Percentiles rank a stretch among this genome's conserved stretches.
Conservation (phyloP, 2,113 vertebrate species). For the Pycnonotus jocosus region DNA sequence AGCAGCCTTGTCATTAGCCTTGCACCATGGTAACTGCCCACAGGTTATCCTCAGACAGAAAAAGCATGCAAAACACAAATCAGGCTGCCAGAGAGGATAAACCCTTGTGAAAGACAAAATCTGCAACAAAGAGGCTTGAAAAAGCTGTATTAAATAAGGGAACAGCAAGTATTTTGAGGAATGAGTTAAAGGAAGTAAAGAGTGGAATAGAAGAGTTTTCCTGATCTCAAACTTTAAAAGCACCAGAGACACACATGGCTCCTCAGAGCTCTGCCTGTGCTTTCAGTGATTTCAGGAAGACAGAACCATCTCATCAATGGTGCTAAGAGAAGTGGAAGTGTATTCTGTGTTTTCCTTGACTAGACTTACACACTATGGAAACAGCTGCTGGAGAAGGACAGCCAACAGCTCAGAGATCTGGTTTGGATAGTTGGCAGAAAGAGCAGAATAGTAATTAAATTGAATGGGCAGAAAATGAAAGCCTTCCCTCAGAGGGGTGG, state of each 20-base stretch:
- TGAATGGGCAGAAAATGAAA: neutral
- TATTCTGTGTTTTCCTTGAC: neutral
- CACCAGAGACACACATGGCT: neutral
- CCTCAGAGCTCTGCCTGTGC: neutral
- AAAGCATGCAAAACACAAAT: neutral
- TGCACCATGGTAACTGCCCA: neutral
- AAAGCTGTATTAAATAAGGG: neutral
- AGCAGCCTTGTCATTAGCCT: neutral
- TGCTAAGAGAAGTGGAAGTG: neutral
- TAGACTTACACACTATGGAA: neutral
- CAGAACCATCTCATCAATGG: neutral
- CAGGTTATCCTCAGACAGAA: neutral
- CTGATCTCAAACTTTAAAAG: neutral
- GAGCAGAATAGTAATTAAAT: neutral
- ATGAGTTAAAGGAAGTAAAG: neutral
- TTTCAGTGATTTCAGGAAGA: neutral
- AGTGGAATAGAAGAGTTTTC: neutral
- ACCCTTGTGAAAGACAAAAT: neutral
- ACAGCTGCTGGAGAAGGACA: neutral
- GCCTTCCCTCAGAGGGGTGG: neutral
- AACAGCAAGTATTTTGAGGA: neutral
- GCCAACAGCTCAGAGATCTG: neutral
- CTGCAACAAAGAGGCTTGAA: neutral
- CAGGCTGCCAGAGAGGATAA: neutral
- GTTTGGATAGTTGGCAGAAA: neutral